phyloP scores from a whole-genome alignment of 2,888 invertebrate species.

The Odontocolon sp. region DNA sequence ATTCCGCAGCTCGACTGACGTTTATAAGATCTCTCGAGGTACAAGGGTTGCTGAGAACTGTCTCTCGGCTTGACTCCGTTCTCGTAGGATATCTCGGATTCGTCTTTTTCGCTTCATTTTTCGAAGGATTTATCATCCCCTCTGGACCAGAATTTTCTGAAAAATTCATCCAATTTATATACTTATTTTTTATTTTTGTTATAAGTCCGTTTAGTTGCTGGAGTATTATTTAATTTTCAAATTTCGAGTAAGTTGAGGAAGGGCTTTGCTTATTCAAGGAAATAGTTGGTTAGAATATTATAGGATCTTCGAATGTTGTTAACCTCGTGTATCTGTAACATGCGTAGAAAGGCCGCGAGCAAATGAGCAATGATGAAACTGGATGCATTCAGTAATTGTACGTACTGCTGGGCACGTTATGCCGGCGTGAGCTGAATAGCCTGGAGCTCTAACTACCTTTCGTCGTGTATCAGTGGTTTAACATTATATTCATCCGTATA shows the following conservation, averaged over 20 bases:
- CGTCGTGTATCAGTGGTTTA: conserved; percentile 72
- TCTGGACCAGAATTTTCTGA: background rate
- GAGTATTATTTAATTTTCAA: background rate
- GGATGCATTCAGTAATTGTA: conserved; percentile 78
- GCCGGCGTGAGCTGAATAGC: conserved; percentile 73
- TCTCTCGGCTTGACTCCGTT: too few species aligned
- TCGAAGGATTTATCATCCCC: conserved; percentile 54
- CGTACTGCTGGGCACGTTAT: conserved; percentile 70
- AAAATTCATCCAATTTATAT: background rate
- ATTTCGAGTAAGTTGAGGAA: background rate
- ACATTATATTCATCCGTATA: conserved; percentile 59
- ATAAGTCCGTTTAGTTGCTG: background rate
- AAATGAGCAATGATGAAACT: conserved; percentile 31
- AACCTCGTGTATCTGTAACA: conserved; percentile 4
- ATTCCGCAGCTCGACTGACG: conserved; percentile 75
- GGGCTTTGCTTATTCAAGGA: conserved; percentile 26
- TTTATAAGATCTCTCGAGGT: conserved; percentile 73
- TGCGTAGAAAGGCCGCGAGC: conserved; percentile 14
- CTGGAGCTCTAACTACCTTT: conserved; percentile 73
- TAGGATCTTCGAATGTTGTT: conserved; percentile 11
- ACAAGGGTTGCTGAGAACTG: conserved; percentile 41
- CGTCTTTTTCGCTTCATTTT: conserved; percentile 28
- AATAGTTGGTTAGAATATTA: conserved; percentile 11
- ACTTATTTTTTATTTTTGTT: background rate
- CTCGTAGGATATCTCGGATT: too few species aligned